Conservation (phyloP, 2,797 vertebrate genomes). For the Champsocephalus gunnari region DNA sequence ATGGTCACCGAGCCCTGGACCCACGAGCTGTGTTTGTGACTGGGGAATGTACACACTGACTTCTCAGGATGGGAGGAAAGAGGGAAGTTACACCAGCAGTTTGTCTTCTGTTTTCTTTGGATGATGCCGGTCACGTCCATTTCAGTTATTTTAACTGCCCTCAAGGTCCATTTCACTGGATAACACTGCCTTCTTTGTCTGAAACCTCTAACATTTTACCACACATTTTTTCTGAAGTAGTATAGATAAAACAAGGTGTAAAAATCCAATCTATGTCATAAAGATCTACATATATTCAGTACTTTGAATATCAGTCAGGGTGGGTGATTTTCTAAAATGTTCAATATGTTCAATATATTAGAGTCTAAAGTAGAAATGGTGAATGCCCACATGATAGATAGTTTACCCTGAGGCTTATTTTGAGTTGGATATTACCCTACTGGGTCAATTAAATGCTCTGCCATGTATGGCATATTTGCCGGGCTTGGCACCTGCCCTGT, state of each 20-base stretch:
- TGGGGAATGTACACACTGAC: slow-evolving; percentile 62
- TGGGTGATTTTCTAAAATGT: slow-evolving; percentile 14
- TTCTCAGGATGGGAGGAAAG: slow-evolving; percentile 33
- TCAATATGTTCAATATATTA: slow-evolving; percentile 6
- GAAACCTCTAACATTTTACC: slow-evolving; percentile 23
- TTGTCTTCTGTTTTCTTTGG: slow-evolving; percentile 62
- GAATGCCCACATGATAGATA: slow-evolving; percentile 21
- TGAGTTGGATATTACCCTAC: slow-evolving; percentile 65
- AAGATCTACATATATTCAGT: slow-evolving; percentile 17
- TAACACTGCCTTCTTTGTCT: slow-evolving; percentile 54
- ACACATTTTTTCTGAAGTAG: slow-evolving; percentile 1
- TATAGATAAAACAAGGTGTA: slow-evolving; percentile 9
- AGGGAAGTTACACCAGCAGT: slow-evolving; percentile 14
- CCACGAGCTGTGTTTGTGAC: slow-evolving; percentile 48
- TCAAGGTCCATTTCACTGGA: slow-evolving; percentile 35
- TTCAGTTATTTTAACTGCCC: slow-evolving; percentile 41
- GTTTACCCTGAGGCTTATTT: slow-evolving; percentile 54
- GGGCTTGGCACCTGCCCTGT: slow-evolving; percentile 72
- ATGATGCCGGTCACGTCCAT: slow-evolving; percentile 33
- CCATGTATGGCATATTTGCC: slow-evolving; percentile 56
- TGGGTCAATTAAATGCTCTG: slow-evolving; percentile 68
- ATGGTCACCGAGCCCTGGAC: slow-evolving; percentile 59
- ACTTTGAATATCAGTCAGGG: slow-evolving; percentile 3
- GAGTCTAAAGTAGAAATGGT: slow-evolving; percentile 10
- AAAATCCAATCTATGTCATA: slow-evolving; percentile 9